A percentile compares a stretch with the other conserved stretches of the same genome.
phyloP scores from a whole-genome alignment of 2,888 invertebrate genomes.

The Xestia rhomboidea region DNA sequence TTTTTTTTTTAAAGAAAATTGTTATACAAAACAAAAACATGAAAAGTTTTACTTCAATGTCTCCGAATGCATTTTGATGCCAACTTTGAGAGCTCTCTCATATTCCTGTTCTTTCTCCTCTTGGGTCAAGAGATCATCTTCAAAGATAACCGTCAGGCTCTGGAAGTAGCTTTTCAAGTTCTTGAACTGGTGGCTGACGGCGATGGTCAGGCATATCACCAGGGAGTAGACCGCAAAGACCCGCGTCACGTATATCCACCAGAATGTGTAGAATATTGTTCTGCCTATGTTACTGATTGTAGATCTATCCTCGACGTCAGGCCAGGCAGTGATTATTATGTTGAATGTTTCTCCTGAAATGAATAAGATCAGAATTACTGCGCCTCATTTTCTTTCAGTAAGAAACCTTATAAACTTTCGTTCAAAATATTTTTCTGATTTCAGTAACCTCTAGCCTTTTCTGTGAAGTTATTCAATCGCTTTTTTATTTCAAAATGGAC shows the following conservation, averaged over 20 bases:
- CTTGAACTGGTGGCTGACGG: slow-evolving; percentile 70
- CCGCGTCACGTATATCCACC: slow-evolving; percentile 73
- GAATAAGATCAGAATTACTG: not conserved
- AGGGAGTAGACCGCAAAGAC: slow-evolving; percentile 66
- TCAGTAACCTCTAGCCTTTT: not conserved
- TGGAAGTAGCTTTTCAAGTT: slow-evolving; percentile 70
- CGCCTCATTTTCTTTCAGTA: not conserved
- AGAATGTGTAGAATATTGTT: slow-evolving; percentile 68
- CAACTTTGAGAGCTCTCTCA: slow-evolving; percentile 72
- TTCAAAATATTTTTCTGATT: not conserved
- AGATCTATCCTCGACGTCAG: slow-evolving; percentile 70
- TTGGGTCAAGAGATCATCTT: slow-evolving; percentile 52
- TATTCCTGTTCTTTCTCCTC: slow-evolving; percentile 72
- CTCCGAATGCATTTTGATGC: slow-evolving; percentile 74
- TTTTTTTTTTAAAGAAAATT: not conserved
- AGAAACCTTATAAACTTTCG: not conserved
- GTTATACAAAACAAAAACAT: not conserved
- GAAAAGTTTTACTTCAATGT: slow-evolving; percentile 48
- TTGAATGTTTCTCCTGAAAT: slow-evolving; percentile 70
- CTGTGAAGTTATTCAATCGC: not conserved
- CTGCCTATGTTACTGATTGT: slow-evolving; percentile 63
- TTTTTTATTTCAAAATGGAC: not conserved
- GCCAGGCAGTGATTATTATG: slow-evolving; percentile 77
- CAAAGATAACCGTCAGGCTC: slow-evolving; percentile 60
- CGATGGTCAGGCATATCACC: slow-evolving; percentile 69